A percentile compares a stretch with the other conserved stretches of the same genome.
Conservation (phyloP, 2,113 vertebrate species). For the Oreochromis aureus region DNA sequence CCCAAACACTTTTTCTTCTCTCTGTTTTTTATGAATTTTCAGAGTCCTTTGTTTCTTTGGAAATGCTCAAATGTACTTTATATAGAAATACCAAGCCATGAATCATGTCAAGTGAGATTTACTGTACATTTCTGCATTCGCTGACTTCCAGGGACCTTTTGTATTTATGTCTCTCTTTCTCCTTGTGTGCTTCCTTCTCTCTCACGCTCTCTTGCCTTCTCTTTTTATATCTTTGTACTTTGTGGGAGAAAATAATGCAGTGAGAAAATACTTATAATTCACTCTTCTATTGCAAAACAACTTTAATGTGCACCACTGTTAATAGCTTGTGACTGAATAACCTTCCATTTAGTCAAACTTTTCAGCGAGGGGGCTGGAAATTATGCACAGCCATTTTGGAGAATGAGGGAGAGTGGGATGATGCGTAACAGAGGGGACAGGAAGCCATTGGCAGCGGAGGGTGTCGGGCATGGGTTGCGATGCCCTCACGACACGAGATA, state of each 20-base stretch:
- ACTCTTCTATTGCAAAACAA: slow-evolving; percentile 37
- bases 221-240: slow-evolving; percentile 31
- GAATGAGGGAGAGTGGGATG: not conserved
- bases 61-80: slow-evolving; percentile 39
- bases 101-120: slow-evolving; percentile 48
- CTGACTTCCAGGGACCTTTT: slow-evolving; percentile 45
- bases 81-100: slow-evolving; percentile 41
- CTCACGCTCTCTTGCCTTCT: not conserved
- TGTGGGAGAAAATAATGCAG: slow-evolving; percentile 30
- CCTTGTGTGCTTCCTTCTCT: not conserved
- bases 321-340: slow-evolving; percentile 58
- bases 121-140: slow-evolving; percentile 36
- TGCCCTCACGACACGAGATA: slow-evolving; percentile 20
- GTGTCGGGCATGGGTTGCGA: slow-evolving; percentile 13
- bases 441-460: slow-evolving; percentile 1
- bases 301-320: slow-evolving; percentile 35
- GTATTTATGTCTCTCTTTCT: slow-evolving; percentile 13
- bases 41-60: slow-evolving; percentile 13
- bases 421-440: slow-evolving; percentile 13
- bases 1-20: not conserved
- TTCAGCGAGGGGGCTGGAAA: slow-evolving; percentile 4
- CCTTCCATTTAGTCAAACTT: slow-evolving; percentile 30
- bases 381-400: slow-evolving; percentile 16
- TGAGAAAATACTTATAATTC: slow-evolving; percentile 20
- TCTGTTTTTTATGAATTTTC: not conserved